Percentiles rank a stretch among this genome's conserved stretches.
Evolutionary conservation across 2,797 vertebrate genomes (phyloP).

Genomic region (Champsocephalus gunnari): DNA sequence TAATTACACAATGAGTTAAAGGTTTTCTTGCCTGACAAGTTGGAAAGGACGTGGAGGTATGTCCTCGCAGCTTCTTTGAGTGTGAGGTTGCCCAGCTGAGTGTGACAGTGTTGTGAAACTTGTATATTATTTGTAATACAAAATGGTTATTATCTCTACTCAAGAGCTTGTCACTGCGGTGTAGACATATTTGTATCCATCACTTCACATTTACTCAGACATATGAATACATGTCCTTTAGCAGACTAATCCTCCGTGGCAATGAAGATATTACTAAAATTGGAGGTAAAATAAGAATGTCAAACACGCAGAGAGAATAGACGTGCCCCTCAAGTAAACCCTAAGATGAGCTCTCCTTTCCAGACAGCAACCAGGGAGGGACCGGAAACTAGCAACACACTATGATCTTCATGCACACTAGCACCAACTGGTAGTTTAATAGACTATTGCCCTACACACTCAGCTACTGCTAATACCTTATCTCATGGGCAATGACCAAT

Average conservation of each 20-base stretch:
- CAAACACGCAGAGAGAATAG: slow-evolving; percentile 41
- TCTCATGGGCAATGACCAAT: slow-evolving; percentile 12
- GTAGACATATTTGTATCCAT: not conserved
- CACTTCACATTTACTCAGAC: not conserved
- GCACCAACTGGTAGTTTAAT: slow-evolving; percentile 37
- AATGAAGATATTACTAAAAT: slow-evolving; percentile 9
- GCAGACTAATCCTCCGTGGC: not conserved
- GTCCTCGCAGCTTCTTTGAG: slow-evolving; percentile 4
- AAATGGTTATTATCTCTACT: slow-evolving; percentile 32
- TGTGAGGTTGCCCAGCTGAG: not conserved
- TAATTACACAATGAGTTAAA: slow-evolving; percentile 14
- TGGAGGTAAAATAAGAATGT: slow-evolving; percentile 48
- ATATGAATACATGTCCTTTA: not conserved
- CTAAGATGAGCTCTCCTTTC: slow-evolving; percentile 23
- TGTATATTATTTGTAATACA: slow-evolving; percentile 7
- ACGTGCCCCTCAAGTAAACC: slow-evolving; percentile 40
- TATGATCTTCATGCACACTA: slow-evolving; percentile 32
- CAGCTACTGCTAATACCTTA: slow-evolving; percentile 22
- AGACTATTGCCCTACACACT: slow-evolving; percentile 13
- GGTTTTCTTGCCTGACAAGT: slow-evolving; percentile 21
- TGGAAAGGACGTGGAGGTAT: slow-evolving; percentile 11
- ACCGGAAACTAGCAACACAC: slow-evolving; percentile 47
- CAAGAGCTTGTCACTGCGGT: not conserved
- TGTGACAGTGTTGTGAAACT: slow-evolving; percentile 23
- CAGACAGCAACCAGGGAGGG: slow-evolving; percentile 42